These are phyloP conservation scores for Patagioenas fasciata DNA, from an alignment of 2,113 vertebrate genomes.

Conservation along the genomic window DNA sequence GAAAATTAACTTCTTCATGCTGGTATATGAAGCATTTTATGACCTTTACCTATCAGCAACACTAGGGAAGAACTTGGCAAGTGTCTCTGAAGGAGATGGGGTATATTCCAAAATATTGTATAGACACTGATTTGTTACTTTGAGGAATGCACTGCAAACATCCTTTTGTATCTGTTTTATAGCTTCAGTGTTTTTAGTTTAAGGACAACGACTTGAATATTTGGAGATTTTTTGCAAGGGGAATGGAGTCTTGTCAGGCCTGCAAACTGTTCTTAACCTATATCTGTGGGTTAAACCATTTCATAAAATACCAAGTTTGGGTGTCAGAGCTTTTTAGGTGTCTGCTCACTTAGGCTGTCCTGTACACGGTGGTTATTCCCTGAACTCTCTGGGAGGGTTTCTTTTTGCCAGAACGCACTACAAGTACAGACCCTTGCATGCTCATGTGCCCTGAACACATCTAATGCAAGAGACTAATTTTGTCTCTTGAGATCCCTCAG, in stretches of 20 bases:
- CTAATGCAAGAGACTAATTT: background rate
- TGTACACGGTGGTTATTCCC: accelerated
- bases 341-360: background rate
- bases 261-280: background rate
- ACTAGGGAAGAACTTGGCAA: background rate
- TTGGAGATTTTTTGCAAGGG: background rate
- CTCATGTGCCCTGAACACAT: background rate
- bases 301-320: background rate
- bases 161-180: background rate
- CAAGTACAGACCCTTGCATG: accelerated
- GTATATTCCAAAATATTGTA: background rate
- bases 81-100: background rate
- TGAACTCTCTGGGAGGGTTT: background rate
- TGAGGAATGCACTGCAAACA: background rate
- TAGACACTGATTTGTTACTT: background rate
- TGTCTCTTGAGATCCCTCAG: background rate
- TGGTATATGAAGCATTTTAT: background rate
- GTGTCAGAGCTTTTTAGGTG: background rate
- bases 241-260: background rate
- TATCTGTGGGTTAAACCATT: background rate
- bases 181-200: background rate
- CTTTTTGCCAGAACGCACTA: background rate
- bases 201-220: background rate
- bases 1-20: background rate
- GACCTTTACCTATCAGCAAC: background rate